Conservation (phyloP, 2,797 vertebrate species). For the Pseudomugil tenellus region DNA sequence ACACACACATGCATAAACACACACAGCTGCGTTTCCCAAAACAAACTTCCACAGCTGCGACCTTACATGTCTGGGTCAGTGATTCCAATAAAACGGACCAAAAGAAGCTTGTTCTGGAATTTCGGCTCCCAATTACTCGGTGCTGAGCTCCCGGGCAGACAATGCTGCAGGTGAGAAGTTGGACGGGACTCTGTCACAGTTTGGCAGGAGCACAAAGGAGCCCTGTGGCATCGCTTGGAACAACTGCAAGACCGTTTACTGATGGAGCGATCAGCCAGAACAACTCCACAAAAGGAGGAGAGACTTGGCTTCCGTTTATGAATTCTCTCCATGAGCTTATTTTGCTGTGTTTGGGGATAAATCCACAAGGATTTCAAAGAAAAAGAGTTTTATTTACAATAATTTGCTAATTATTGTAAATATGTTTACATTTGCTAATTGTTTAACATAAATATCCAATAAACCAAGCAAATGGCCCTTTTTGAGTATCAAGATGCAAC, state of each 20-base stretch:
- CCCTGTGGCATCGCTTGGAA: conserved; percentile 60
- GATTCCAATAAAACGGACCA: conserved; percentile 67
- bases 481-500: no score
- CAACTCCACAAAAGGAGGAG: not conserved
- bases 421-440: no score
- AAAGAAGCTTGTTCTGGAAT: conserved; percentile 76
- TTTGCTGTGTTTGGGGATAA: conserved; percentile 2
- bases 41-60: conserved; percentile 75
- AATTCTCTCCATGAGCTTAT: not conserved
- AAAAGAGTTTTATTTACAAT: no score
- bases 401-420: no score
- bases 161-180: conserved; percentile 82
- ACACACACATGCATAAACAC: conserved; percentile 18
- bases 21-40: conserved; percentile 73
- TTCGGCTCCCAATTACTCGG: conserved; percentile 73
- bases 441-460: no score
- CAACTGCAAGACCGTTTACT: conserved; percentile 24
- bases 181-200: conserved; percentile 51
- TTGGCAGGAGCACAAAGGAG: conserved; percentile 70
- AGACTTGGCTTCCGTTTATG: not conserved
- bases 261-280: conserved; percentile 6
- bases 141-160: conserved; percentile 56
- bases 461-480: no score
- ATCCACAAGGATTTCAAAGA: not conserved
- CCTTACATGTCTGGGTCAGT: conserved; percentile 80